Base-by-base conservation (phyloP, 2,113 vertebrate genomes). In the Gallinago jamesoni region DNA sequence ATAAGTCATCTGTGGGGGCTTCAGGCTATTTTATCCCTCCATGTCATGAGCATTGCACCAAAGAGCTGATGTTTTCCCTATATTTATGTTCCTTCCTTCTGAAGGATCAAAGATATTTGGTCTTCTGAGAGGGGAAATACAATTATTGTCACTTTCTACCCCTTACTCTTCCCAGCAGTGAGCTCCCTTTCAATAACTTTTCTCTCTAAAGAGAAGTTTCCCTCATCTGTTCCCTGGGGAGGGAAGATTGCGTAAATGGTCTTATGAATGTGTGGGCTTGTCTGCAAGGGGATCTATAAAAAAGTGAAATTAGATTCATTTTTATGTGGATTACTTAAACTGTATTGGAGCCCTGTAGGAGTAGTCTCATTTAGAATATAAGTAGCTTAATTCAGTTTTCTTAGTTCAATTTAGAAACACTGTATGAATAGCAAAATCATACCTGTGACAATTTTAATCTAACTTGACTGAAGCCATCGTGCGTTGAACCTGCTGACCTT, bases 341-440 rank as follows among this genome's bases (percentile, higher is more conserved):
- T 69, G 10, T 62, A 60, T 78, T 81, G 74, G 79, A 90, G 83
- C 57, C 62, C 64, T 81, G 60, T 74, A 95, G 84, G 91, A 87
- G 72, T 83, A 91, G 57, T 66, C 53, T 79, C 25, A 57, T 94
- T 85, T 92, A 79, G 75, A 89, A 68, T 78, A 86, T 83, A 87
- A 90, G 83, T 64, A 50, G 35, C 66, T 93, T 91, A 93, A 96
- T 96, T 95, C 81, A 18, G 62, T 90, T 96, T 89, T 87, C 78
- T 89, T 76, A 60, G 81, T 91, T 93, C 90, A 37, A 62, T 93
- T 94, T 89, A 83, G 78, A 69, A 91, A 39, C 24, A 7, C 24
- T 33, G 14, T 30, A 24, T 72, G 78, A 89, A 66, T 55, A 83
- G 50, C 25, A 68, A 82, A 90, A 21, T 89, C 66, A 15, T 57